These are phyloP conservation scores for Drosophila lacteicornis DNA, from an alignment of 1,140 invertebrate genomes.

Conservation along the genomic window DNA sequence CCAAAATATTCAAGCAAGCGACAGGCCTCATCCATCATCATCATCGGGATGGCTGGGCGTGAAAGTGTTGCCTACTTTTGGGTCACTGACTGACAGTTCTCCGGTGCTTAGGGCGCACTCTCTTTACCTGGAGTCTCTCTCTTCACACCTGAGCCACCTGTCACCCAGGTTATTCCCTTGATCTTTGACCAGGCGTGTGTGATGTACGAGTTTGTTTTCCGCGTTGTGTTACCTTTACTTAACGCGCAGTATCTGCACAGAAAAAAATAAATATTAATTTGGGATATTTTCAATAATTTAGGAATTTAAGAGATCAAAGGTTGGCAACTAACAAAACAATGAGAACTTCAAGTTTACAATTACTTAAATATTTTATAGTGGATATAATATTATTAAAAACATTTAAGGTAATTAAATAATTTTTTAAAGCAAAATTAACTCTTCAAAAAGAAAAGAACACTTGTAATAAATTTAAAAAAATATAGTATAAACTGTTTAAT, in stretches of 20 bases:
- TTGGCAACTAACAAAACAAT: too few species aligned
- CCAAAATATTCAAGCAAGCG: slow-evolving; percentile 20
- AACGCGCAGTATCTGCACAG: background rate
- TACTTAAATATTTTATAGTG: too few species aligned
- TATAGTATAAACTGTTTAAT: too few species aligned
- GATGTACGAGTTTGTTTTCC: slow-evolving; percentile 61
- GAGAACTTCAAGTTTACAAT: too few species aligned
- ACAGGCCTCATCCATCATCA: slow-evolving; percentile 43
- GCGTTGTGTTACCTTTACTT: background rate
- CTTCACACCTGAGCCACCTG: slow-evolving; percentile 56
- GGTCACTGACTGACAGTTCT: slow-evolving; percentile 33
- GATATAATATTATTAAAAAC: too few species aligned
- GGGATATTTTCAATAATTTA: background rate
- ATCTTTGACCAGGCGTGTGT: slow-evolving; percentile 46
- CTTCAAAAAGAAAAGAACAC: too few species aligned
- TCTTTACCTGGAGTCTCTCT: background rate
- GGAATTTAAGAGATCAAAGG: too few species aligned
- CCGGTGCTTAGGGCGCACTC: background rate
- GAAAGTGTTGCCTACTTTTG: slow-evolving; percentile 52
- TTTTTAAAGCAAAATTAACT: too few species aligned
- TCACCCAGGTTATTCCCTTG: slow-evolving; percentile 39
- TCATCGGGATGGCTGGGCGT: slow-evolving; percentile 31
- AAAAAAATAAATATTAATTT: background rate
- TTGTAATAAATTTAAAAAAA: too few species aligned
- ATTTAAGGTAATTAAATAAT: too few species aligned